phyloP scores from a whole-genome alignment of 2,888 invertebrate genomes.

The Drosophila stalkeri region DNA sequence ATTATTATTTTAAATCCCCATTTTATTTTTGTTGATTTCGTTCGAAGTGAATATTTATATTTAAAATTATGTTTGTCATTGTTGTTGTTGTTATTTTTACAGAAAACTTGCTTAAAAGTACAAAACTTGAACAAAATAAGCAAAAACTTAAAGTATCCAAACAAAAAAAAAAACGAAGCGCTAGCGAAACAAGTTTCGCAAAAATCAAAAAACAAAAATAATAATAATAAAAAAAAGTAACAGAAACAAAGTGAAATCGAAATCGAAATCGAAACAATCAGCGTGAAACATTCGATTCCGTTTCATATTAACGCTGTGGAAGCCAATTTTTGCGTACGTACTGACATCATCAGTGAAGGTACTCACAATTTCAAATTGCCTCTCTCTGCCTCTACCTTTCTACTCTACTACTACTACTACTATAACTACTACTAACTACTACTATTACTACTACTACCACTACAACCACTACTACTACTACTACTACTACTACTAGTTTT shows the following conservation, averaged over 20 bases:
- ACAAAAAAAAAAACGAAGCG: conserved; percentile 28
- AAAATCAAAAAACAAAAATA: conserved; percentile 29
- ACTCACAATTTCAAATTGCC: conserved; percentile 56
- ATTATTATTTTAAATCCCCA: conserved; percentile 22
- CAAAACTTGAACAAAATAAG: conserved; percentile 46
- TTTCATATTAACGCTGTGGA: conserved; percentile 52
- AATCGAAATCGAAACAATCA: conserved; percentile 37
- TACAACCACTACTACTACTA: conserved; percentile 32
- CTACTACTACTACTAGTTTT: conserved; percentile 33
- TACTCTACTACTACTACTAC: conserved; percentile 38
- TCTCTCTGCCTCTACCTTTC: conserved; percentile 54
- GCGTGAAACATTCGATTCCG: conserved; percentile 41
- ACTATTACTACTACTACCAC: conserved; percentile 12
- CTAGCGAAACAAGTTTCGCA: conserved; percentile 51
- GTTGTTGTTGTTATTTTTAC: conserved; percentile 81
- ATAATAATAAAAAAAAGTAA: neutral
- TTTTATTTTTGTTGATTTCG: conserved; percentile 20
- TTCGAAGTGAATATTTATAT: conserved; percentile 48
- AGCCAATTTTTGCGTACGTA: conserved; percentile 46
- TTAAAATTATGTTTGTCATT: conserved; percentile 68
- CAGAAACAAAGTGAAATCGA: conserved; percentile 42
- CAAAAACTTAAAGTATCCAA: conserved; percentile 29
- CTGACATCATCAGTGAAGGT: conserved; percentile 71
- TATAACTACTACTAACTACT: conserved; percentile 46
- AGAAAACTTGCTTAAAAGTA: conserved; percentile 82